Conservation (phyloP, 2,888 invertebrate species). For the Leucophenga maculata region DNA sequence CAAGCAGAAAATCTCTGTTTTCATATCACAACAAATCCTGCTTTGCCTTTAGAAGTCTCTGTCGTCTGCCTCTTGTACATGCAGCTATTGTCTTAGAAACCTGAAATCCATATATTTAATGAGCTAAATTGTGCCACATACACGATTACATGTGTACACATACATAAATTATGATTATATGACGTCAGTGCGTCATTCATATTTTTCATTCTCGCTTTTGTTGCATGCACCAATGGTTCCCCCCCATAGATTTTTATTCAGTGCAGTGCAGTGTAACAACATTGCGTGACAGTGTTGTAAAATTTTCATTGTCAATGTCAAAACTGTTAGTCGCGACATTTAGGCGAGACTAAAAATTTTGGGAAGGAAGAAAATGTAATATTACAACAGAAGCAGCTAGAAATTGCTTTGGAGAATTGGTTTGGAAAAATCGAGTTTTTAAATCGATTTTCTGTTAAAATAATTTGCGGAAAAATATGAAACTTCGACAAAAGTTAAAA, state of each 20-base stretch:
- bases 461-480: too few species aligned
- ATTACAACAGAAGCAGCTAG: too few species aligned
- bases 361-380: not conserved
- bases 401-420: too few species aligned
- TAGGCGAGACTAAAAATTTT: not conserved
- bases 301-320: conserved; percentile 22
- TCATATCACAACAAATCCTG: too few species aligned
- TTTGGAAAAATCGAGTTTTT: too few species aligned
- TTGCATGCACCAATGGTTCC: not conserved
- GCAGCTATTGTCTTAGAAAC: too few species aligned
- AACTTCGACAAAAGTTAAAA: too few species aligned
- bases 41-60: too few species aligned
- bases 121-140: not conserved
- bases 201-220: not conserved
- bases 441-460: too few species aligned
- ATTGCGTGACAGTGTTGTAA: conserved; percentile 6
- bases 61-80: too few species aligned
- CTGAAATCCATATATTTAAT: too few species aligned
- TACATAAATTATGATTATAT: not conserved
- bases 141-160: not conserved
- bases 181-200: not conserved
- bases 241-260: not conserved
- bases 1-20: too few species aligned
- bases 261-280: not conserved
- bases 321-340: not conserved